Base-by-base conservation (phyloP, 2,113 vertebrate genomes). In the Columbina picui region DNA sequence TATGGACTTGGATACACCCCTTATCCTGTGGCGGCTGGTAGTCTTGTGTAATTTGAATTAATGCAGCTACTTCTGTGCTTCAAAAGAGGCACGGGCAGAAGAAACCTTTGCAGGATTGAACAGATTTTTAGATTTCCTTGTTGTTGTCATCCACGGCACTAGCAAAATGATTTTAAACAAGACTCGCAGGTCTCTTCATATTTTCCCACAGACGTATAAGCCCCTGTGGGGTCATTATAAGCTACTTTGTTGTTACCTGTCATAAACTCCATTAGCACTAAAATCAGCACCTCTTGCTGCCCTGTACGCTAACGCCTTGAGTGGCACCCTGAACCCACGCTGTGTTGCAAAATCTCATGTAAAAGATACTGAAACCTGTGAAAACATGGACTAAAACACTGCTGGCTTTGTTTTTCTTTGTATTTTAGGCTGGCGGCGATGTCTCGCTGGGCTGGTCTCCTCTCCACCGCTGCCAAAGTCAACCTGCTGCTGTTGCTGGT, bases 391-490 rank as follows among this genome's bases (percentile, higher is more conserved):
- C 53, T 91, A 14, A 95, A 57, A 22, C 8, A 1, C 9, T 5
- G 23, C 30, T 78, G 8, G 14, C 13, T 80, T 87, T 93, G 57
- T 89, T 89, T 77, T 71, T 26, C 59, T 88, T 88, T 88, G 57
- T 26, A 1, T 96, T 97, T 60, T 92, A 97, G 97, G 74, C 65
- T 93, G 95, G 25, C 84, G 88, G 86, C 69, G 4, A 97, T 97
- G 96, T 77, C 90, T 87, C 12, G 1, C n/a, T n/a, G 91, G 91
- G n/a, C 68, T 0, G 2, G 21, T 34, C 61, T 88, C 39, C 57
- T 78, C 43, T 89, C 75, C 19, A 3, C 65, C 0, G 5, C 78
- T 27, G 61, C 87, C 80, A 97, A 36, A 61, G 43, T 90, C 86
- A 89, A 30, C 74, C 88, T 97, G 90, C 56, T 97, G 90, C 2